Conservation (phyloP, 2,797 vertebrate genomes). For the Chromis chromis region DNA sequence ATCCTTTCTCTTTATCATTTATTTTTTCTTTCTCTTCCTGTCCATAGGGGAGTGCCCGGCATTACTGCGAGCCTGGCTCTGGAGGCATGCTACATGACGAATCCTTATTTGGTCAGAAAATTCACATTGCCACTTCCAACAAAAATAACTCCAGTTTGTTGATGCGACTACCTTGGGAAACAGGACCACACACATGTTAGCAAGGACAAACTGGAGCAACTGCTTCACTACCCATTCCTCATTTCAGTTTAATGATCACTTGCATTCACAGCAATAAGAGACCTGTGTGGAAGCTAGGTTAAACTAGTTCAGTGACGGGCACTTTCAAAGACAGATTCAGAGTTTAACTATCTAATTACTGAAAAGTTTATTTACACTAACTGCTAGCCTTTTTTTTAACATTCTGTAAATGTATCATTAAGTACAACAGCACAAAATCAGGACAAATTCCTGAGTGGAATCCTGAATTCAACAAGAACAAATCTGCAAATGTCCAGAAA, state of each 20-base stretch:
- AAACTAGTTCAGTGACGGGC: conserved; percentile 33
- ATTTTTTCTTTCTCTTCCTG: conserved; percentile 47
- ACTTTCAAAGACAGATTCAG: conserved; percentile 3
- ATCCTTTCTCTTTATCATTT: conserved; percentile 47
- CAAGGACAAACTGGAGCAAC: conserved; percentile 70
- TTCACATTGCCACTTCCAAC: conserved; percentile 78
- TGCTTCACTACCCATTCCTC: conserved; percentile 55
- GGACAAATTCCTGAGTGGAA: not conserved
- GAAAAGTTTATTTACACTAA: not conserved
- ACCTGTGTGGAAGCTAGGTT: conserved; percentile 20
- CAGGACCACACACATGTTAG: conserved; percentile 83
- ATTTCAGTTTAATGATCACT: conserved; percentile 59
- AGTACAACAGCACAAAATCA: not conserved
- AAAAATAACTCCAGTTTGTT: conserved; percentile 85
- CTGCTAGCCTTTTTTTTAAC: conserved; percentile 4
- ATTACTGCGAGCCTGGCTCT: conserved; percentile 49
- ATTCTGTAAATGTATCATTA: not conserved
- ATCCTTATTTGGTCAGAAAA: conserved; percentile 87
- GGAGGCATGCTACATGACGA: conserved; percentile 57
- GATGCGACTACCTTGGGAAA: conserved; percentile 81
- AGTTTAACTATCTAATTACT: not conserved
- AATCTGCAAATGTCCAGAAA: conserved; percentile 29
- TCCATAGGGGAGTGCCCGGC: conserved; percentile 52
- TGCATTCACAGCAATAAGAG: conserved; percentile 29
- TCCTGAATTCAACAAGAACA: conserved; percentile 15